phyloP scores from a whole-genome alignment of 2,113 vertebrate species.

The Psettodes erumei region DNA sequence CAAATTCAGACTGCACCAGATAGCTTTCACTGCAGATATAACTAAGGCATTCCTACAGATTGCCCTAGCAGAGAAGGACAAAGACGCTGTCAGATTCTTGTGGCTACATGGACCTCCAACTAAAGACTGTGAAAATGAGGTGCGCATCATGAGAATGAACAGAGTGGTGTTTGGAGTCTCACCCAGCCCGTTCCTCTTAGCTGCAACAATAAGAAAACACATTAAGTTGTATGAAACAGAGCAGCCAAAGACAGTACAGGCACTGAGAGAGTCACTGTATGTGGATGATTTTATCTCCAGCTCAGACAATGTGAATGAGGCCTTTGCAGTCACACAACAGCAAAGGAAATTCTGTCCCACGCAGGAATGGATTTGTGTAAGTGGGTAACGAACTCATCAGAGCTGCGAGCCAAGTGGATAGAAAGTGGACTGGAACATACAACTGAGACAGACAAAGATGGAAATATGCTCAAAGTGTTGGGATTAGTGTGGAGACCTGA shows the following conservation, averaged over 20 bases:
- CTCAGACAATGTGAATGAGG: neutral
- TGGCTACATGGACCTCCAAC: neutral
- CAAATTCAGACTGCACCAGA: conserved; percentile 13
- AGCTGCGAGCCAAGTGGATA: too few relatives aligned
- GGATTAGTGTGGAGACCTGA: conserved; percentile 30
- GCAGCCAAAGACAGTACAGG: neutral
- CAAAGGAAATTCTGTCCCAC: conserved; percentile 5
- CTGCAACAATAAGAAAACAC: conserved; percentile 7
- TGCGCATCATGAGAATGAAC: neutral
- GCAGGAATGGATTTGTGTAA: conserved; percentile 20
- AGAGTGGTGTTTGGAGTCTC: conserved; percentile 16
- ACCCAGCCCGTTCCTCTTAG: conserved; percentile 13
- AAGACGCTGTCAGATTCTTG: neutral
- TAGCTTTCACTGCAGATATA: too few relatives aligned
- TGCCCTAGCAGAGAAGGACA: neutral
- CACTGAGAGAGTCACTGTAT: conserved; percentile 2
- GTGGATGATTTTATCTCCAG: conserved; percentile 7
- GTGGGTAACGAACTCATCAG: conserved; percentile 13
- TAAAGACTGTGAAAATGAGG: neutral
- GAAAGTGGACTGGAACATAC: too few relatives aligned
- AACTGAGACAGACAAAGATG: neutral
- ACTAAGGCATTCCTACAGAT: conserved; percentile 19
- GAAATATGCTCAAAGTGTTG: conserved; percentile 32
- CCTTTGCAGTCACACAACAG: neutral
- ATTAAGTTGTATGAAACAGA: neutral